These are phyloP conservation scores for Erythrocercus mccallii DNA, from an alignment of 2,113 vertebrate genomes.

Conservation along the genomic window DNA sequence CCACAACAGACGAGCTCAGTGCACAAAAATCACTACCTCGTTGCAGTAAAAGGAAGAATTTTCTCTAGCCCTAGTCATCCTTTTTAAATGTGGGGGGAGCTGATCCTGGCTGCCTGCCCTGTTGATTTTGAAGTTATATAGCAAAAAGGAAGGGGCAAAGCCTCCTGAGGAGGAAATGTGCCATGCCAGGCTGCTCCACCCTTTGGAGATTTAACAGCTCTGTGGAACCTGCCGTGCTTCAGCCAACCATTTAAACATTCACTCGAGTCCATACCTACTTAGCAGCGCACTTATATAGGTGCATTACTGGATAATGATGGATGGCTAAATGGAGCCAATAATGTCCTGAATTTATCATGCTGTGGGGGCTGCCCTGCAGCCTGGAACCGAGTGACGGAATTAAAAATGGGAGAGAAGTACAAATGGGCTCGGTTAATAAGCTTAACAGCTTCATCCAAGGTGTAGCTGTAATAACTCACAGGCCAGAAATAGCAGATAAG, in stretches of 20 bases:
- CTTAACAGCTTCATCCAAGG: slow-evolving; percentile 53
- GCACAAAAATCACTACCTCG: neutral
- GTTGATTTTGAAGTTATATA: neutral
- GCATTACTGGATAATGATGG: slow-evolving; percentile 6
- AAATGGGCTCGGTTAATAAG: slow-evolving; percentile 58
- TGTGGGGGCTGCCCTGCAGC: neutral
- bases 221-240: neutral
- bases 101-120: neutral
- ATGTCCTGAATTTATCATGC: slow-evolving; percentile 27
- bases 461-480: slow-evolving; percentile 60
- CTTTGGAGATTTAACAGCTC: neutral
- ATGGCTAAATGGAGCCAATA: slow-evolving; percentile 34
- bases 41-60: neutral
- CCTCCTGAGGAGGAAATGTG: neutral
- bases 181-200: neutral
- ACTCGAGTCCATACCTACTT: neutral
- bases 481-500: slow-evolving; percentile 63
- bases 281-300: neutral
- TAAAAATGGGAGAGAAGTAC: slow-evolving; percentile 56
- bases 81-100: neutral
- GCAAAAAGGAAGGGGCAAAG: neutral
- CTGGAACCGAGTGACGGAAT: slow-evolving; percentile 25
- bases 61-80: neutral
- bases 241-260: neutral
- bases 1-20: neutral